A percentile compares a stretch with the other conserved stretches of the same genome.
phyloP scores from a whole-genome alignment of 2,797 vertebrate species.

The Alectoris magna region DNA sequence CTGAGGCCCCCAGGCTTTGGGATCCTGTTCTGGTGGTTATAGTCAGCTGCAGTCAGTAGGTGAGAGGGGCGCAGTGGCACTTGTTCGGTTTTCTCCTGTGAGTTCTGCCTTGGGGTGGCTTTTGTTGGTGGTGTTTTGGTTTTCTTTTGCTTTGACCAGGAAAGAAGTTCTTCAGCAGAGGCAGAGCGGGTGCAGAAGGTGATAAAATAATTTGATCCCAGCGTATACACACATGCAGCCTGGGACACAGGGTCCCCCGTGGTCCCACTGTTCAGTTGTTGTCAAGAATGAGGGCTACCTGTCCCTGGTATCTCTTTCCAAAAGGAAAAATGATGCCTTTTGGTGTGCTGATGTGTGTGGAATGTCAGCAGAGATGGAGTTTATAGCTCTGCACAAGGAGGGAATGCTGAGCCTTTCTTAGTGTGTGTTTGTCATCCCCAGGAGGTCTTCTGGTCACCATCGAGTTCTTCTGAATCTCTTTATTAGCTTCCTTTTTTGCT shows the following conservation, averaged over 20 bases:
- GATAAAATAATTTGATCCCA: neutral
- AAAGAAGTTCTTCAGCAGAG: neutral
- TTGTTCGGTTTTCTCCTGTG: neutral
- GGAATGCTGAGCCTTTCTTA: neutral
- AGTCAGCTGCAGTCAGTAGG: neutral
- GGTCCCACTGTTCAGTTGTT: neutral
- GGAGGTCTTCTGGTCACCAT: neutral
- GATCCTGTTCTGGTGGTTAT: neutral
- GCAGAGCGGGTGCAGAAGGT: neutral
- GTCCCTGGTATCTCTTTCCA: neutral
- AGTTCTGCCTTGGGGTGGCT: neutral
- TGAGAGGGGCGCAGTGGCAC: neutral
- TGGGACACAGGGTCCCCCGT: neutral
- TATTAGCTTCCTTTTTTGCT: neutral
- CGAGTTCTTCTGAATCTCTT: neutral
- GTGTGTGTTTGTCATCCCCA: neutral
- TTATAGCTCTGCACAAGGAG: neutral
- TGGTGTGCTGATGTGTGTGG: neutral
- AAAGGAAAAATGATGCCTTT: neutral
- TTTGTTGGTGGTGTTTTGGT: neutral
- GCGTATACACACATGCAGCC: accelerated
- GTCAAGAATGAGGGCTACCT: neutral
- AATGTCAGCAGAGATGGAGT: neutral
- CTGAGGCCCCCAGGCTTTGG: neutral
- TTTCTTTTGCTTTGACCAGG: neutral